These are phyloP conservation scores for Microcebus murinus DNA, from an alignment of 2,113 vertebrate species.

Conservation along the genomic window DNA sequence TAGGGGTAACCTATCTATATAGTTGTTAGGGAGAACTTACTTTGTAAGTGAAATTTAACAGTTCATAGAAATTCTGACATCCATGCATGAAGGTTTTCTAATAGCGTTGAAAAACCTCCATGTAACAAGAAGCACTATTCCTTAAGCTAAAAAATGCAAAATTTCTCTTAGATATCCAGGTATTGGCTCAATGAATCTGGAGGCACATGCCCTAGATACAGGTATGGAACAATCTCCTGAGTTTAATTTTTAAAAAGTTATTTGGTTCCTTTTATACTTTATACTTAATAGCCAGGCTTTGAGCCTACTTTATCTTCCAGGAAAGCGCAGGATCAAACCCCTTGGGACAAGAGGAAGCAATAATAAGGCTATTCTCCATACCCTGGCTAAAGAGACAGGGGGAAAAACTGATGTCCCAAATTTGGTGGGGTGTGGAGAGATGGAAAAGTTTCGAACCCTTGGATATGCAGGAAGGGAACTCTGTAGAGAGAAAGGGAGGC, in stretches of 20 bases:
- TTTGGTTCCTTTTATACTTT: background rate
- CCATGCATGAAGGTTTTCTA: background rate
- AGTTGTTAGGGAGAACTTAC: background rate
- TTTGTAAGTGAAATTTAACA: background rate
- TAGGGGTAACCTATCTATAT: background rate
- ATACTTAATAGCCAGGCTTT: background rate
- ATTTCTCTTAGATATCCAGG: background rate
- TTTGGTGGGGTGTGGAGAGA: background rate
- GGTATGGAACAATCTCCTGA: background rate
- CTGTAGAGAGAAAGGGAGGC: background rate
- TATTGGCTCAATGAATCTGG: background rate
- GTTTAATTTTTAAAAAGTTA: background rate
- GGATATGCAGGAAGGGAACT: background rate
- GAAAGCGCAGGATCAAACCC: background rate
- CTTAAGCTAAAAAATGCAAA: background rate
- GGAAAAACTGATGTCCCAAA: background rate
- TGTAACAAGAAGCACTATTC: background rate
- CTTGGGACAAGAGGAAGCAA: background rate
- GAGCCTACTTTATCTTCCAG: background rate
- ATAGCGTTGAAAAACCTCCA: background rate
- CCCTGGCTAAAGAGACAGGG: background rate
- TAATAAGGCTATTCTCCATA: background rate
- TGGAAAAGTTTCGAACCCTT: background rate
- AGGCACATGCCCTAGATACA: background rate
- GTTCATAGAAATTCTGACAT: background rate